These are phyloP conservation scores for Falco columbarius DNA, from an alignment of 2,797 vertebrate species.

Conservation along the genomic window DNA sequence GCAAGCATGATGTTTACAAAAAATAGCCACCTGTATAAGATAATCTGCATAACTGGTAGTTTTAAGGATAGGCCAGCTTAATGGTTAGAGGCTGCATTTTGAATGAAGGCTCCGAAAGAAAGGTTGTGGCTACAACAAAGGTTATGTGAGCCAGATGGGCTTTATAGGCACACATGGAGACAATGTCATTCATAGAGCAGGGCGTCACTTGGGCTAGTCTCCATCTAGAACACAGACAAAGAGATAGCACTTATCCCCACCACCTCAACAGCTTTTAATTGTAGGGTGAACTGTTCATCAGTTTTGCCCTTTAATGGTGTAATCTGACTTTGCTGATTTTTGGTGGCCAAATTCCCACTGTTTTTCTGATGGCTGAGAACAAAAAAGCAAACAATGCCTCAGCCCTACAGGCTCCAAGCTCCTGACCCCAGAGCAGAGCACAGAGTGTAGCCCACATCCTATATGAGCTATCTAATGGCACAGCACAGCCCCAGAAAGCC, in stretches of 20 bases:
- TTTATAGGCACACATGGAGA: neutral
- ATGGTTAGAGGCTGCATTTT: neutral
- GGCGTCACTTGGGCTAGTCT: neutral
- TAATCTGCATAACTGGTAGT: neutral
- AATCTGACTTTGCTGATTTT: neutral
- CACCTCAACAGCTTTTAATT: neutral
- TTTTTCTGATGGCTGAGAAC: neutral
- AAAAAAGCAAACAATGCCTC: neutral
- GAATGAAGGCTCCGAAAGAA: neutral
- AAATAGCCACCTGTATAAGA: neutral
- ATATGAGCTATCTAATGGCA: neutral
- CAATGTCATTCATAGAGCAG: neutral
- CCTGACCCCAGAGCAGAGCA: neutral
- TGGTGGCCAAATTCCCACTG: neutral
- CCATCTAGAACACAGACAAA: neutral
- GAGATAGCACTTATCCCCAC: neutral
- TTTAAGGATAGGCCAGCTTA: neutral
- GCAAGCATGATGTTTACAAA: neutral
- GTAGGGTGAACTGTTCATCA: neutral
- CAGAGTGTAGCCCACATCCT: fast-evolving
- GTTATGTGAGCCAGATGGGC: neutral
- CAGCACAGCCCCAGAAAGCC: neutral
- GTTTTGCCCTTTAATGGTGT: neutral
- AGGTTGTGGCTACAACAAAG: neutral
- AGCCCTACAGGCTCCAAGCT: neutral